Conservation (phyloP, 2,888 invertebrate species). For the Griposia aprilina region DNA sequence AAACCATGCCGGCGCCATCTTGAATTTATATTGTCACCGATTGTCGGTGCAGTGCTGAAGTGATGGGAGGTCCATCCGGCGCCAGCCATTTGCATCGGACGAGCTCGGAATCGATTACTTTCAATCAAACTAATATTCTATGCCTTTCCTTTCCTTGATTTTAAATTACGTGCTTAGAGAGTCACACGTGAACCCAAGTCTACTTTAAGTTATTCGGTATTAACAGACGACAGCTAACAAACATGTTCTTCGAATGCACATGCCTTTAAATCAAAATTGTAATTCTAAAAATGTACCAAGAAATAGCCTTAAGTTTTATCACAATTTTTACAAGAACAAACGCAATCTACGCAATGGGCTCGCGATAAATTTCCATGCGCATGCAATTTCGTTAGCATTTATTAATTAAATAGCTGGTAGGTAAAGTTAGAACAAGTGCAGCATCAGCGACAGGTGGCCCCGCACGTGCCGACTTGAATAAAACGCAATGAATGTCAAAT, state of each 20-base stretch:
- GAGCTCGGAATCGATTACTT: conserved; percentile 85
- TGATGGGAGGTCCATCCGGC: conserved; percentile 90
- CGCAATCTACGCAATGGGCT: not conserved
- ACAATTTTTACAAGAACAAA: conserved; percentile 20
- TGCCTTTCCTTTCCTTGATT: conserved; percentile 60
- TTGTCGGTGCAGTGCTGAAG: conserved; percentile 79
- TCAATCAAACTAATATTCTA: conserved; percentile 72
- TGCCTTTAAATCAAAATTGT: conserved; percentile 16
- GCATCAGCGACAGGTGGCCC: conserved; percentile 88
- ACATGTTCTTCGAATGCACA: not conserved
- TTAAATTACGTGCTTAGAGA: conserved; percentile 61
- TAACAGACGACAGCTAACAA: conserved; percentile 18
- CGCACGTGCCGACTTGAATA: conserved; percentile 88
- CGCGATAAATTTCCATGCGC: conserved; percentile 29
- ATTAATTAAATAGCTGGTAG: conserved; percentile 63
- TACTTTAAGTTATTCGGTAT: conserved; percentile 40
- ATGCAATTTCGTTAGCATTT: conserved; percentile 66
- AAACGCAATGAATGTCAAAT: conserved; percentile 90
- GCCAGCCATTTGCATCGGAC: conserved; percentile 89
- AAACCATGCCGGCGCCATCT: conserved; percentile 88
- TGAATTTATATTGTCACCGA: conserved; percentile 84
- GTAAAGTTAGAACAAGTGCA: conserved; percentile 79
- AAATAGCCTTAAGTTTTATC: conserved; percentile 16
- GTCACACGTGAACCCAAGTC: conserved; percentile 34
- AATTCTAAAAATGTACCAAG: conserved; percentile 14